Base-by-base conservation (phyloP, 2,888 invertebrate species). In the Myopa tessellatipennis region DNA sequence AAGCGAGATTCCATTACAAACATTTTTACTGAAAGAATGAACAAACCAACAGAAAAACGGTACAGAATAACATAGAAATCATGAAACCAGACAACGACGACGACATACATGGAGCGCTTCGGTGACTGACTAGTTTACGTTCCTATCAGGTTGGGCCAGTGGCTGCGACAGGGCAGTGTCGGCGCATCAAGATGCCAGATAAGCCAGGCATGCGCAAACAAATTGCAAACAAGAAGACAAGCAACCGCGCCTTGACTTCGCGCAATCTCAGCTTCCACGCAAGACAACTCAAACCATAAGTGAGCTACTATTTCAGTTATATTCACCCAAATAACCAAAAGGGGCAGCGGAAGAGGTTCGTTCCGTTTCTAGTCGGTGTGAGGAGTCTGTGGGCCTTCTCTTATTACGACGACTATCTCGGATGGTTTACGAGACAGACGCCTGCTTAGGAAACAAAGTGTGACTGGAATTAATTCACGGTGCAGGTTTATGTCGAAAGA, bases 1-100 rank as follows among this genome's bases (percentile, higher is more conserved):
- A 88, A 88, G 86, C 85, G 83, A 85, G 85, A 86, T 87, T 85
- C 83, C 84, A 85, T 85, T 85, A 85, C 85, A 84, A 81, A 81
- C 82, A 69, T 77, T 74, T 76, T 71, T 38, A 14, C 68, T 77
- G 52, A 55, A 38, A 74, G 12, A 74, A 58, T 63, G 34, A n/a
- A 63, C 26, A 78, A 55, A 73, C 60, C 55, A 26, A 40, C 14
- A 71, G 67, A 55, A 7, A 18, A 77, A 73, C 65, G 58, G 67
- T 61, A 63, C 12, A 45, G 18, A 61, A 63, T 75, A 75, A 36
- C 72, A 60, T 67, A 36, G 58, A 38, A 38, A 60, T 73, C 45
- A 67, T 68, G 68, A 68, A 68, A n/a, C 38, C 45, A 55, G 70
- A 72, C 72, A 40, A 61, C 14, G 40, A 73, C 63, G 18, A 52